Percentiles rank a stretch among this genome's conserved stretches.
Evolutionary conservation across 1,140 invertebrate species (phyloP).

Genomic region (Pinna nobilis): DNA sequence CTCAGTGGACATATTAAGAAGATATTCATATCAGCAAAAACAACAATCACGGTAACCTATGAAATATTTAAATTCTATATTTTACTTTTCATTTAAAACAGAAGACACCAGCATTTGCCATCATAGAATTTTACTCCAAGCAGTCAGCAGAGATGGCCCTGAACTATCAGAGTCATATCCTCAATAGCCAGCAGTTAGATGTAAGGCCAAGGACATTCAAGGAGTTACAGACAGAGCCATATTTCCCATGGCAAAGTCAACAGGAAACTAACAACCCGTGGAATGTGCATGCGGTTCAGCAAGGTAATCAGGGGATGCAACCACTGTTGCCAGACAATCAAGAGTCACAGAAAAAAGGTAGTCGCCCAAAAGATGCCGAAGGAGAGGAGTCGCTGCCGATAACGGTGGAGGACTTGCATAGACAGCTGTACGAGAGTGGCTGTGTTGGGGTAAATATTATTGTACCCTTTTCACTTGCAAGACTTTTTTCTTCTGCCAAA

Average conservation of each 20-base stretch:
- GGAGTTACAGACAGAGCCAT: conserved; percentile 29
- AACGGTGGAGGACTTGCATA: background rate
- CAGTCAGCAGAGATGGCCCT: conserved; percentile 16
- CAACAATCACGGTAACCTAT: too few species aligned
- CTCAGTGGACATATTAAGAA: too few species aligned
- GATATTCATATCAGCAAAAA: too few species aligned
- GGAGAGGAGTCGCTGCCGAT: conserved; percentile 2
- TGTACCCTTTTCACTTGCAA: background rate
- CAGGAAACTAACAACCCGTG: conserved; percentile 6
- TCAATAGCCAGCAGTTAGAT: conserved; percentile 29
- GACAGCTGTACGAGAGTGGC: background rate
- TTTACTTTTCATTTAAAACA: background rate
- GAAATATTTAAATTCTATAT: background rate
- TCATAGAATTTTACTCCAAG: conserved; percentile 29
- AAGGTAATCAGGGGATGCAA: too few species aligned
- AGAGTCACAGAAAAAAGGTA: background rate
- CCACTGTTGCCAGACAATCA: background rate
- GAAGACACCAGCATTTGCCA: conserved; percentile 30
- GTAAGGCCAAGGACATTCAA: conserved; percentile 34
- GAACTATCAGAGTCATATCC: conserved; percentile 26
- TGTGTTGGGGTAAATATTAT: conserved; percentile 8
- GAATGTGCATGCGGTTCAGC: conserved; percentile 2
- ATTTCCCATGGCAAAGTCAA: conserved; percentile 37
- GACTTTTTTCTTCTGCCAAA: too few species aligned
- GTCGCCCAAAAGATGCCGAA: conserved; percentile 13